A percentile compares a stretch with the other conserved stretches of the same genome.
Evolutionary conservation across 2,797 vertebrate species (phyloP).

Genomic region (Rhinichthys osculus): DNA sequence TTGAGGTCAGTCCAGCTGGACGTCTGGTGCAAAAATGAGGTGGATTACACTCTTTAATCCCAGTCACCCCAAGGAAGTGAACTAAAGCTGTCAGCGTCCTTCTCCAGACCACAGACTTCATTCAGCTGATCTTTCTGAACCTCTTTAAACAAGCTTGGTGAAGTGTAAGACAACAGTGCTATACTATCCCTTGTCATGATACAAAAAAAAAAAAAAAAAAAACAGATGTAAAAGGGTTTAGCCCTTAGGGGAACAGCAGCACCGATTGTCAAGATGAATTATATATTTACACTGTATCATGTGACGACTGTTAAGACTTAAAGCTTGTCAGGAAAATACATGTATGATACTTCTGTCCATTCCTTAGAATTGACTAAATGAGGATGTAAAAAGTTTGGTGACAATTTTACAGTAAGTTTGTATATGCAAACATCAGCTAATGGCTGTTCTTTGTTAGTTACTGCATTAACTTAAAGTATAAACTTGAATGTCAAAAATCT

Average conservation of each 20-base stretch:
- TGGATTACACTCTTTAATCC: conserved; percentile 65
- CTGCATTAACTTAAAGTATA: background rate
- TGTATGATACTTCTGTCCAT: background rate
- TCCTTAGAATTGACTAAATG: background rate
- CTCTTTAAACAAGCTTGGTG: conserved; percentile 12
- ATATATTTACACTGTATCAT: conserved; percentile 29
- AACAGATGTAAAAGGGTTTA: conserved; percentile 24
- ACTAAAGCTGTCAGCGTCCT: conserved; percentile 57
- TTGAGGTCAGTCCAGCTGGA: conserved; percentile 64
- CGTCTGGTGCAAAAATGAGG: conserved; percentile 60
- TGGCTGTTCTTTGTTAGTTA: background rate
- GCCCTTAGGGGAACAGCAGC: background rate
- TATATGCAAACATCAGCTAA: background rate
- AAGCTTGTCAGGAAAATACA: conserved; percentile 20
- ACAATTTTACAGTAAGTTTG: background rate
- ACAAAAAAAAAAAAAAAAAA: conserved; percentile 28
- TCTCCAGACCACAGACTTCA: conserved; percentile 52
- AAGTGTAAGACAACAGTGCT: conserved; percentile 20
- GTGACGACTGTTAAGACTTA: conserved; percentile 31
- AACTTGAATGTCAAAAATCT: no score
- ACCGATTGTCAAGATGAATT: background rate
- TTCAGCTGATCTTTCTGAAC: conserved; percentile 28
- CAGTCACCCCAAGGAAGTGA: conserved; percentile 58
- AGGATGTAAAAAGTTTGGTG: background rate
- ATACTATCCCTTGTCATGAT: conserved; percentile 31